A percentile compares a stretch with the other conserved stretches of the same genome.
These are phyloP conservation scores for Condylostylus longicornis DNA, from an alignment of 1,140 invertebrate species.

Conservation along the genomic window DNA sequence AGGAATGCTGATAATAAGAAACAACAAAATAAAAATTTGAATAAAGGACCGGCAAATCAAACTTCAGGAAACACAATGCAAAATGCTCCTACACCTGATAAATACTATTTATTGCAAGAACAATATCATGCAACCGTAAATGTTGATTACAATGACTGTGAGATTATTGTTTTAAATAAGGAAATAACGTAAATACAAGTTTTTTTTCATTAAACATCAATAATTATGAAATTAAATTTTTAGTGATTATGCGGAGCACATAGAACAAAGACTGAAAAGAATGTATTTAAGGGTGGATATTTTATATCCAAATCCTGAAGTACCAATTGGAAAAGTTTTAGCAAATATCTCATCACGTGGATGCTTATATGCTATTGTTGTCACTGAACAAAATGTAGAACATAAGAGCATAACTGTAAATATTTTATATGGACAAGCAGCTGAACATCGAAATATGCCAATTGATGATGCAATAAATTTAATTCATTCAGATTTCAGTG, in stretches of 20 bases:
- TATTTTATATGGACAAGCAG: slow-evolving; percentile 72
- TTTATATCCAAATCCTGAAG: slow-evolving; percentile 77
- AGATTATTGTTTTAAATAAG: slow-evolving; percentile 72
- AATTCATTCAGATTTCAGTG: slow-evolving; percentile 62
- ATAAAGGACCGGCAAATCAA: neutral
- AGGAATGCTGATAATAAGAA: slow-evolving; percentile 35
- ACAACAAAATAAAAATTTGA: neutral
- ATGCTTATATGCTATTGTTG: slow-evolving; percentile 74
- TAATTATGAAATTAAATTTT: slow-evolving; percentile 10
- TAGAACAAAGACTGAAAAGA: slow-evolving; percentile 68
- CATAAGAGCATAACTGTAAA: slow-evolving; percentile 77
- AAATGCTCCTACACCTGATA: slow-evolving; percentile 3
- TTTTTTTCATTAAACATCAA: neutral
- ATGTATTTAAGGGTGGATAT: slow-evolving; percentile 69
- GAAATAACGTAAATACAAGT: slow-evolving; percentile 51
- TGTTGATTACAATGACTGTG: slow-evolving; percentile 63
- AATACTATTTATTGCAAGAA: neutral
- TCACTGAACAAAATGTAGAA: slow-evolving; percentile 70
- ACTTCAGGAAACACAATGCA: slow-evolving; percentile 10
- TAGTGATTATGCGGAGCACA: slow-evolving; percentile 77
- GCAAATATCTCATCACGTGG: slow-evolving; percentile 73
- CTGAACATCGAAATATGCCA: slow-evolving; percentile 89
- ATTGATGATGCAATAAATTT: slow-evolving; percentile 75
- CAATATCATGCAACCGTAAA: slow-evolving; percentile 25
- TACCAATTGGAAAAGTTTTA: slow-evolving; percentile 66